phyloP scores from a whole-genome alignment of 2,888 invertebrate species.

The Mesorhabditis belari region DNA sequence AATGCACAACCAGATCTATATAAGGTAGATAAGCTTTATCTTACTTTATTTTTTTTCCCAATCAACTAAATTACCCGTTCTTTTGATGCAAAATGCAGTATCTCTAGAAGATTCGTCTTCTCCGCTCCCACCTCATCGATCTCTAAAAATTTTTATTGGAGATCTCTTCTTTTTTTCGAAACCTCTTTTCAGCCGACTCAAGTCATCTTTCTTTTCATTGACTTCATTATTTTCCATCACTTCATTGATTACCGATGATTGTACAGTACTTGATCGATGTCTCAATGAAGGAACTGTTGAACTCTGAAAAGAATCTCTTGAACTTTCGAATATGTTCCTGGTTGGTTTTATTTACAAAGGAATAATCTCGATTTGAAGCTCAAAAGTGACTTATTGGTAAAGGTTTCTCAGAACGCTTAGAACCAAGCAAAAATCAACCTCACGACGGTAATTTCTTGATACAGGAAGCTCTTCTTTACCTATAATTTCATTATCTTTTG shows the following conservation, averaged over 20 bases:
- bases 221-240: constrained; percentile 13
- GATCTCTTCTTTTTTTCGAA: background rate
- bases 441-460: too few relatives aligned
- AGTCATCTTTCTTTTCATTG: constrained; percentile 21
- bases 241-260: constrained; percentile 1
- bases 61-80: constrained; percentile 28
- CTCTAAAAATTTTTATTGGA: constrained; percentile 9
- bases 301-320: too few relatives aligned
- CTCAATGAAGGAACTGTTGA: constrained; percentile 7
- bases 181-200: constrained; percentile 25
- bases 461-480: background rate
- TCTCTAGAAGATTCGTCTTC: constrained; percentile 36
- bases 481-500: too few relatives aligned
- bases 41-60: too few relatives aligned
- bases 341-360: too few relatives aligned
- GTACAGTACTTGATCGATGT: constrained; percentile 17
- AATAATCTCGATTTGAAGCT: too few relatives aligned
- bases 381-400: too few relatives aligned
- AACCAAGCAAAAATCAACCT: too few relatives aligned
- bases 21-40: background rate
- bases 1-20: constrained; percentile 52
- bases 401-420: constrained; percentile 4
- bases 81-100: constrained; percentile 51
- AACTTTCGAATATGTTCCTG: too few relatives aligned
- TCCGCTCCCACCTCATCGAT: constrained; percentile 26